Evolutionary conservation across 2,113 vertebrate species (phyloP).

Genomic region (Porphyrio hochstetteri): DNA sequence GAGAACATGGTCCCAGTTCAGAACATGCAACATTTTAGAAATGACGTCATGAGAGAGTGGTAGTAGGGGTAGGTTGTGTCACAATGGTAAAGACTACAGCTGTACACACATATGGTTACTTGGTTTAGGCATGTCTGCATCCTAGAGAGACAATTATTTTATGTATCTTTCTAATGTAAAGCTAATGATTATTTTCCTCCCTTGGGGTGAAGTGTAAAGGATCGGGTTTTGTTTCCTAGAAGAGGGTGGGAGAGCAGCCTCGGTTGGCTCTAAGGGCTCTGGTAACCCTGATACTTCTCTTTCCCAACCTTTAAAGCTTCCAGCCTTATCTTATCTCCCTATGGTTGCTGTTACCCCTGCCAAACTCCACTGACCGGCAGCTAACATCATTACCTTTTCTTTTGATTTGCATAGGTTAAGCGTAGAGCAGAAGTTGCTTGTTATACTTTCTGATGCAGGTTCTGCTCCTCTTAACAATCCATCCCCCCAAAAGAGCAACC

Average conservation of each 20-base stretch:
- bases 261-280: background rate
- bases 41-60: background rate
- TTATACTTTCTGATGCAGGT: background rate
- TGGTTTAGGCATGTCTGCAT: background rate
- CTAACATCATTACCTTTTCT: background rate
- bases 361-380: background rate
- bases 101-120: background rate
- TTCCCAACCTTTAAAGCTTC: constrained; percentile 23
- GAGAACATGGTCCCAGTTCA: background rate
- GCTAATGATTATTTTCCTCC: constrained; percentile 17
- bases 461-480: background rate
- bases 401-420: background rate
- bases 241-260: background rate
- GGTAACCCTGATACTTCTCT: constrained; percentile 24
- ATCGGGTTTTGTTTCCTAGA: background rate
- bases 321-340: constrained; percentile 35
- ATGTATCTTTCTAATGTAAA: background rate
- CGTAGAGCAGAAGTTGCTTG: background rate
- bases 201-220: background rate
- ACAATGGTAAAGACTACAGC: background rate
- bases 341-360: background rate
- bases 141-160: background rate
- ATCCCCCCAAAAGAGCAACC: background rate
- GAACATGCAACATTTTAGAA: background rate
- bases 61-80: background rate